Conservation (phyloP, 2,888 invertebrate species). For the Archips xylosteana region DNA sequence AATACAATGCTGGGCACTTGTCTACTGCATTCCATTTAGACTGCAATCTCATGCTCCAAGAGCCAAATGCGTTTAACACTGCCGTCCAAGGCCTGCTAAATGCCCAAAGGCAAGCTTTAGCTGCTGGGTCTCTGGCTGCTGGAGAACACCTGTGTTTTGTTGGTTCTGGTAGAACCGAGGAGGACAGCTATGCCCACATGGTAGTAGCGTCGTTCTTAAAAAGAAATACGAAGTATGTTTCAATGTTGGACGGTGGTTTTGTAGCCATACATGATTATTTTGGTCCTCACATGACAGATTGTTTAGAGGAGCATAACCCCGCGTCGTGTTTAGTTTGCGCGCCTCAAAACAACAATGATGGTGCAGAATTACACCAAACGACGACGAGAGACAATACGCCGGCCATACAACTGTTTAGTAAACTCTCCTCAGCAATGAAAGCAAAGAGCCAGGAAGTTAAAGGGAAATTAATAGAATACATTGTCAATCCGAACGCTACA, state of each 20-base stretch:
- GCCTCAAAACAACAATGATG: conserved; percentile 78
- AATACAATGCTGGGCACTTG: conserved; percentile 98
- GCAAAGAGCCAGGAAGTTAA: conserved; percentile 96
- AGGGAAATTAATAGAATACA: conserved; percentile 96
- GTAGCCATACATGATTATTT: conserved; percentile 93
- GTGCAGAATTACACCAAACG: conserved; percentile 55
- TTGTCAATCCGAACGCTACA: conserved; percentile 93
- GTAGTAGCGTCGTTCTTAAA: conserved; percentile 98
- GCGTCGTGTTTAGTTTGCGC: conserved; percentile 93
- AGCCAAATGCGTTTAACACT: conserved; percentile 96
- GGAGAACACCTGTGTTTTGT: conserved; percentile 96
- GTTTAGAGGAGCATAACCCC: conserved; percentile 94
- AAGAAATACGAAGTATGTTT: conserved; percentile 96
- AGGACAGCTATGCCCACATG: conserved; percentile 99
- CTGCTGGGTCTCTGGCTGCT: conserved; percentile 94
- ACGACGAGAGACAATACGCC: conserved; percentile 71
- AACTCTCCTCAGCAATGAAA: conserved; percentile 94
- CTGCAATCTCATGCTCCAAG: conserved; percentile 98
- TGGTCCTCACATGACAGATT: conserved; percentile 91
- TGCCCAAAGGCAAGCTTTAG: conserved; percentile 95
- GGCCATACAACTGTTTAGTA: conserved; percentile 91
- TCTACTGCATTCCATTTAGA: conserved; percentile 99
- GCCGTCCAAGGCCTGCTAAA: conserved; percentile 96
- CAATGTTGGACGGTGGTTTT: conserved; percentile 96
- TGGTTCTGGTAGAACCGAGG: conserved; percentile 96